These are phyloP conservation scores for Drosophila ercepeae DNA, from an alignment of 1,140 invertebrate genomes.

Conservation along the genomic window DNA sequence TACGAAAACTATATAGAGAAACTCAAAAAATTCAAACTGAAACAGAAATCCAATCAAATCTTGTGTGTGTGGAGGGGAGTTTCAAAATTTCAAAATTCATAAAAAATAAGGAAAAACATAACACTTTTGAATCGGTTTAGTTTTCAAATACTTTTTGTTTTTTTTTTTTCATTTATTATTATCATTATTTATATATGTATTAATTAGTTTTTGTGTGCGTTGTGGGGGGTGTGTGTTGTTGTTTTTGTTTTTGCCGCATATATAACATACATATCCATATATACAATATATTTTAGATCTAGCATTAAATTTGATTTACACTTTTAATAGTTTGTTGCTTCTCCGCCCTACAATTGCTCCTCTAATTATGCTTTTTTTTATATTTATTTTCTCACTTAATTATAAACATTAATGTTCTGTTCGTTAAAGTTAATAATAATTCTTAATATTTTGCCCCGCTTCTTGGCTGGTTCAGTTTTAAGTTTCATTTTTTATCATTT, in stretches of 20 bases:
- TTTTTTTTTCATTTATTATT: conserved; percentile 62
- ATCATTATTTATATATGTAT: conserved; percentile 68
- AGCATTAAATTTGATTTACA: conserved; percentile 80
- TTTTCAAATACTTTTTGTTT: conserved; percentile 75
- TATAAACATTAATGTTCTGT: conserved; percentile 47
- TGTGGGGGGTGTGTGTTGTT: conserved; percentile 47
- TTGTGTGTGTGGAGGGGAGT: neutral
- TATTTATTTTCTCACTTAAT: conserved; percentile 29
- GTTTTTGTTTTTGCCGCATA: conserved; percentile 57
- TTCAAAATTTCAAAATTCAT: conserved; percentile 8
- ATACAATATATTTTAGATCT: conserved; percentile 73
- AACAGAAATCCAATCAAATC: conserved; percentile 7
- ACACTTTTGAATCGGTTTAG: conserved; percentile 32
- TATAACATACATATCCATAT: conserved; percentile 78
- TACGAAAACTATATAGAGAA: conserved; percentile 48
- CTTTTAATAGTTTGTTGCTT: conserved; percentile 77
- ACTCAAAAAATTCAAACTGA: conserved; percentile 17
- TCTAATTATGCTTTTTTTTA: conserved; percentile 49
- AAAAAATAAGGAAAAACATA: conserved; percentile 26
- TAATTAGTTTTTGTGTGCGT: conserved; percentile 65
- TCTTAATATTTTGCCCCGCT: conserved; percentile 35
- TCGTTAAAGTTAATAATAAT: conserved; percentile 41
- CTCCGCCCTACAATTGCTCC: conserved; percentile 39
- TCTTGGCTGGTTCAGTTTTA: conserved; percentile 21
- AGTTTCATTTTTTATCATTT: conserved; percentile 56